Conservation (phyloP, 2,797 vertebrate species). For the Pantherophis vulpinus region DNA sequence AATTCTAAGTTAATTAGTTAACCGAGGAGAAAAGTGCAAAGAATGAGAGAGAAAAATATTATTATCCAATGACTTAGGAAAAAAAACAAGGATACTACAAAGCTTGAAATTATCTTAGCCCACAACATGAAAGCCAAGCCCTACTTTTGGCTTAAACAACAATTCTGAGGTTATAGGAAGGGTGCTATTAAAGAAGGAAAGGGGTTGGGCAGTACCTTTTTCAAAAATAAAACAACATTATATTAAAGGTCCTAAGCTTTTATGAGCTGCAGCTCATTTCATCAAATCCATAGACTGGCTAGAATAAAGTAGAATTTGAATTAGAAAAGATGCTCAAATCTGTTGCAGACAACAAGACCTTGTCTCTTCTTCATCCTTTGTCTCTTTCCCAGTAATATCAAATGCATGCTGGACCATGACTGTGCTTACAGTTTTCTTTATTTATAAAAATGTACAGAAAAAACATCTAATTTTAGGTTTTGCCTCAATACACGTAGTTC, state of each 20-base stretch:
- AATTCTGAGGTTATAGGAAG: neutral
- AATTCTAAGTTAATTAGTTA: too few species aligned
- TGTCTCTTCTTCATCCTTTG: too few species aligned
- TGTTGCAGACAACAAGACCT: neutral
- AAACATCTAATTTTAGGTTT: neutral
- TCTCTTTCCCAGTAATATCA: neutral
- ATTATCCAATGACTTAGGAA: neutral
- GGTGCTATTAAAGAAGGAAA: neutral
- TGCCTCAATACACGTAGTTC: neutral
- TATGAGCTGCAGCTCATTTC: neutral
- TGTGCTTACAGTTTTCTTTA: neutral
- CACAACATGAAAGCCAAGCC: neutral
- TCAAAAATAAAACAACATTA: neutral
- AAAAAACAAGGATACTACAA: neutral
- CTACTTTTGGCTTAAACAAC: neutral
- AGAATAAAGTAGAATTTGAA: neutral
- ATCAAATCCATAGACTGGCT: neutral
- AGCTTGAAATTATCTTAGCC: neutral
- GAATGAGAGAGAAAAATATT: neutral
- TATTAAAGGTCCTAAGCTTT: neutral
- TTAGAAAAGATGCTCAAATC: neutral
- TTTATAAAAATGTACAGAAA: neutral
- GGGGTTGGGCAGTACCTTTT: neutral
- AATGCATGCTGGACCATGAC: neutral
- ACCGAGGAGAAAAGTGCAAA: neutral